Base-by-base conservation (phyloP, 2,888 invertebrate species). In the Synanthedon vespiformis region DNA sequence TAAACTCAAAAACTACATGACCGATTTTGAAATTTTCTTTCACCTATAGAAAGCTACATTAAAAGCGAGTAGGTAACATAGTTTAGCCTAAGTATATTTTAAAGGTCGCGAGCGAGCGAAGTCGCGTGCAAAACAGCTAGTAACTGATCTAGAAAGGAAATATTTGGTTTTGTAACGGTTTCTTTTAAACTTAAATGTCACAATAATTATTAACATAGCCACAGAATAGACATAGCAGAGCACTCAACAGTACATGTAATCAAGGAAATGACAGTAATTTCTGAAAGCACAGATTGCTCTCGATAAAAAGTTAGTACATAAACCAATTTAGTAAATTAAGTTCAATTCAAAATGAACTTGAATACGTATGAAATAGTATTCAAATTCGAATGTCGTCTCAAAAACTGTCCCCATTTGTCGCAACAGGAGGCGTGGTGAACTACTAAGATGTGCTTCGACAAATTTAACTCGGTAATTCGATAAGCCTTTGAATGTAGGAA, bases 371-470 rank as follows among this genome's bases (percentile, higher is more conserved):
- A 44, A 6, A 13, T 44, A 44, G 1, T 13, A 44, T 44, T 44
- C 44, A 13, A 44, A 13, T 44, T 44, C 44, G 14, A 13, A 13
- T 14, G 44, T 13, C 14, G 14, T 13, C 10, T n/a, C 1, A 73
- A 74, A 80, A 79, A 80, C 59, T 82, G 85, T 85, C 84, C 74
- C 74, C 72, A 70, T 75, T 81, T 82, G 81, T 81, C 83, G 77
- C 80, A 80, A 79, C 59, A 68, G 77, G 61, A 71, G 84, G 84
- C 85, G 83, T 80, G 82, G 77, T 75, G 72, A 67, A 74, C 70
- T 60, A 74, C 70, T 68, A 67, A 68, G 64, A 66, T 54, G 55
- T 62, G 56, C 53, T 41, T 13, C 13, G n/a, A 44, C 44, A 44
- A 44, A 44, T 2, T 44, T 44, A 44, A 13, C 44, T 13, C 8